A percentile compares a stretch with the other conserved stretches of the same genome.
Evolutionary conservation across 1,140 invertebrate genomes (phyloP).

Genomic region (Microplitis mediator): DNA sequence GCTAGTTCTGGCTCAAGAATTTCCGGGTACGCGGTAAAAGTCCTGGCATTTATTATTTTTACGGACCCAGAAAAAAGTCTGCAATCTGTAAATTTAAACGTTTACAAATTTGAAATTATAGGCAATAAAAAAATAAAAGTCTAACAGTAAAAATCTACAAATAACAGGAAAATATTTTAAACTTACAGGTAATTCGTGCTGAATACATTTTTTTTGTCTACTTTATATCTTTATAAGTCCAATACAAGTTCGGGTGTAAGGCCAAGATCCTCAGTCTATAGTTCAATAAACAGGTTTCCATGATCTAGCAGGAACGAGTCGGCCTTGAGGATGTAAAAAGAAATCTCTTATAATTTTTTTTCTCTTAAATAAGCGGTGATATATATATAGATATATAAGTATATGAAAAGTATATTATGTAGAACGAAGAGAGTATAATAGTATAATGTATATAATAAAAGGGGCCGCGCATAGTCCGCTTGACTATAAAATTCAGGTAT

Average conservation of each 20-base stretch:
- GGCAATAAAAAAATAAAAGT: neutral
- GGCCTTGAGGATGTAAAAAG: neutral
- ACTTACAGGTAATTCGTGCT: neutral
- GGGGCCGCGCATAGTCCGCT: too few relatives aligned
- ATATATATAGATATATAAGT: too few relatives aligned
- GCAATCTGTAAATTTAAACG: neutral
- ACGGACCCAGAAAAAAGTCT: neutral
- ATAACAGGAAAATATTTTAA: neutral
- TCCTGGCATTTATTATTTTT: neutral
- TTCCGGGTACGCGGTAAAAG: constrained; percentile 43
- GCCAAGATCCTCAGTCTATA: too few relatives aligned
- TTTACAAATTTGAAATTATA: neutral
- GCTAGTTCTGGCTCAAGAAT: constrained; percentile 69
- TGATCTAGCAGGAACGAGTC: neutral
- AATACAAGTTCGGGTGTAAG: too few relatives aligned
- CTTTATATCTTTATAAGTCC: too few relatives aligned
- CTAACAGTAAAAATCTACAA: too few relatives aligned
- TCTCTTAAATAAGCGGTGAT: too few relatives aligned
- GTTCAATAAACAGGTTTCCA: neutral
- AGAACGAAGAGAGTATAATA: too few relatives aligned
- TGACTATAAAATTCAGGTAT: too few relatives aligned
- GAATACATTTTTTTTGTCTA: neutral
- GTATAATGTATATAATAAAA: too few relatives aligned
- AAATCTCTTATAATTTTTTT: neutral
- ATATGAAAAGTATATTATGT: too few relatives aligned